Evolutionary conservation across 2,888 invertebrate genomes (phyloP), one percentile per base, ranked within the genome.

Genomic region (Latrodectus elegans): DNA sequence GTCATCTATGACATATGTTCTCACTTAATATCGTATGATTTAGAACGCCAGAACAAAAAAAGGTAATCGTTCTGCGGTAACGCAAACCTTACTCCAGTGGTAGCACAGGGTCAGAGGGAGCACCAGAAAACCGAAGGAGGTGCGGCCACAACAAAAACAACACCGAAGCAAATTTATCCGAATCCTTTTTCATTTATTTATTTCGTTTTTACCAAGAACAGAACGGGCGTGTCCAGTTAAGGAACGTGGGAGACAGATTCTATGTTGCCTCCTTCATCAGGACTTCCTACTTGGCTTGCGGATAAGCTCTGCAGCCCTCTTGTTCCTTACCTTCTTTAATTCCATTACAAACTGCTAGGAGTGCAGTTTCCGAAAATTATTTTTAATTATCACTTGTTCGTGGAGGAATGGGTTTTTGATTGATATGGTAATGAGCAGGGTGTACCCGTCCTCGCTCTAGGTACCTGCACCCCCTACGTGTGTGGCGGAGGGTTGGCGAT

Each of bases 341-440:
- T 84, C 84, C 79, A 84, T 84, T 84, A 84, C 68, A 78, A 60
- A 11, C 60, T n/a, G 52, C 74, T 68, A 49, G 68, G 78, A 64
- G 79, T 55, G 65, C 78, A 68, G 79, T 84, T 26, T 38, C 38
- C 51, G 53, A 38, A 73, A 84, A 79, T 84, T 79, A 79, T 84
- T 84, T 84, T 84, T 84, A 84, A 84, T 84, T 84, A 79, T 78
- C 67, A 64, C 73, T 60, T 53, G 71, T 51, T 53, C 52, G 38
- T 38, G 17, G 22, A 79, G 51, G 72, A 77, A 84, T 84, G 73
- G 76, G 11, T 55, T 74, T 84, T 74, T 84, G 84, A 84, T 84
- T 84, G 84, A 84, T 84, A 84, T 84, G 78, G 74, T 84, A 84
- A 84, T 84, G 17, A 38, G 67, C 26, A 49, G 72, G 79, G 79